phyloP scores from a whole-genome alignment of 2,888 invertebrate genomes.

The Brachylomia viminalis region DNA sequence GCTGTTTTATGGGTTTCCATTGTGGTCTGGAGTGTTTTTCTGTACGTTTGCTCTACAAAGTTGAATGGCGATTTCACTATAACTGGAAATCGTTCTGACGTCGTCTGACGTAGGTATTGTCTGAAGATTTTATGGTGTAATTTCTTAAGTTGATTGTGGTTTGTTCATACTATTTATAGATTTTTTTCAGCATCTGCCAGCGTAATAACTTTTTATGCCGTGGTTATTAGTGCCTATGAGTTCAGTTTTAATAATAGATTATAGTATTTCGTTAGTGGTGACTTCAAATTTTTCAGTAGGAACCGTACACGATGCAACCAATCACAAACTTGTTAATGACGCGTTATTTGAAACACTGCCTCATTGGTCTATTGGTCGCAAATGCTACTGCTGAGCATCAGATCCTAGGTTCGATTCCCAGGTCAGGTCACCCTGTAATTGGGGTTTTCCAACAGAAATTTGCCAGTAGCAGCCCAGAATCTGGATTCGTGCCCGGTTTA shows the following conservation, averaged over 20 bases:
- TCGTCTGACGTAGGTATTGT: constrained; percentile 48
- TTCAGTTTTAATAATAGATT: constrained; percentile 7
- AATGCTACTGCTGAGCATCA: neutral
- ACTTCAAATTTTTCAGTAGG: neutral
- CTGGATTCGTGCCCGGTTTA: no score
- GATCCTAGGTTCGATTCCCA: neutral
- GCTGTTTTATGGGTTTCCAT: constrained; percentile 64
- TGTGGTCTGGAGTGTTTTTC: constrained; percentile 56
- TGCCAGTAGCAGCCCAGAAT: no score
- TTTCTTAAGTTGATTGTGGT: constrained; percentile 41
- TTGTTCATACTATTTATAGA: constrained; percentile 22
- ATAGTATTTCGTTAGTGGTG: neutral
- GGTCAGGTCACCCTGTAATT: neutral
- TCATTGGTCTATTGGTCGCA: neutral
- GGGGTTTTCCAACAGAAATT: neutral
- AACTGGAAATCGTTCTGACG: constrained; percentile 41
- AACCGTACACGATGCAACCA: neutral
- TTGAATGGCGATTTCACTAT: constrained; percentile 48
- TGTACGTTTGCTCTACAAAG: constrained; percentile 41
- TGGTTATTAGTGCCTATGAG: neutral
- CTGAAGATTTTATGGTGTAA: constrained; percentile 37
- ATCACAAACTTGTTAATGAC: neutral
- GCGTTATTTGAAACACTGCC: no score
- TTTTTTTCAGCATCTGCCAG: neutral
- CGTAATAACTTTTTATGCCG: neutral